These are phyloP conservation scores for Protaetia brevitarsis DNA, from an alignment of 1,140 invertebrate genomes.

Conservation along the genomic window DNA sequence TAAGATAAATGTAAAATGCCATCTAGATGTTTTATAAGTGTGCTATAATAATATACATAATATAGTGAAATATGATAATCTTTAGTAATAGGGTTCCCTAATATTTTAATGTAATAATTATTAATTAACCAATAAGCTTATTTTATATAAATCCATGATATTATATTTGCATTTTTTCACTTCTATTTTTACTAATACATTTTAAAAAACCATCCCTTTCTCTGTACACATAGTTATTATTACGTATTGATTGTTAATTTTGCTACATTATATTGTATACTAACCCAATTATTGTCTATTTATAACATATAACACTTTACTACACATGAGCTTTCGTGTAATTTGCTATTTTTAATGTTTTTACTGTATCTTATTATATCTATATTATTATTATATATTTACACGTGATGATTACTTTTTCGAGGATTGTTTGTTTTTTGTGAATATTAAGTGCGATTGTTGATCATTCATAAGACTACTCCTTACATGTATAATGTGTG, in stretches of 20 bases:
- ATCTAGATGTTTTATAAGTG: constrained; percentile 21
- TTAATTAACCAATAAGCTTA: neutral
- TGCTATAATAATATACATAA: constrained; percentile 21
- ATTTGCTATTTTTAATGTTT: constrained; percentile 14
- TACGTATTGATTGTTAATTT: too few relatives aligned
- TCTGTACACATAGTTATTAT: too few relatives aligned
- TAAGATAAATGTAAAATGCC: constrained; percentile 9
- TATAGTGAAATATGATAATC: constrained; percentile 6
- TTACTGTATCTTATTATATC: too few relatives aligned
- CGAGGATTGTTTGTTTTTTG: constrained; percentile 6
- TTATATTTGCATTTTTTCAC: neutral
- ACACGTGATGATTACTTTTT: neutral
- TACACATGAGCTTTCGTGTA: constrained; percentile 13
- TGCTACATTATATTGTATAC: too few relatives aligned
- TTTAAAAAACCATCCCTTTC: too few relatives aligned
- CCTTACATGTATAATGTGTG: neutral
- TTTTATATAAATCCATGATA: neutral
- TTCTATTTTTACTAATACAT: too few relatives aligned
- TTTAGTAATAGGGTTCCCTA: neutral
- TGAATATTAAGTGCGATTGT: constrained; percentile 21
- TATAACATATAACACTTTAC: too few relatives aligned
- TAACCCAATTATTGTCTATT: too few relatives aligned
- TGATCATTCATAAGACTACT: neutral
- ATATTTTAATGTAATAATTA: constrained; percentile 7
- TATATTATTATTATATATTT: neutral